A percentile compares a stretch with the other conserved stretches of the same genome.
phyloP scores from a whole-genome alignment of 2,888 invertebrate species.

The Ichneumon xanthorius region DNA sequence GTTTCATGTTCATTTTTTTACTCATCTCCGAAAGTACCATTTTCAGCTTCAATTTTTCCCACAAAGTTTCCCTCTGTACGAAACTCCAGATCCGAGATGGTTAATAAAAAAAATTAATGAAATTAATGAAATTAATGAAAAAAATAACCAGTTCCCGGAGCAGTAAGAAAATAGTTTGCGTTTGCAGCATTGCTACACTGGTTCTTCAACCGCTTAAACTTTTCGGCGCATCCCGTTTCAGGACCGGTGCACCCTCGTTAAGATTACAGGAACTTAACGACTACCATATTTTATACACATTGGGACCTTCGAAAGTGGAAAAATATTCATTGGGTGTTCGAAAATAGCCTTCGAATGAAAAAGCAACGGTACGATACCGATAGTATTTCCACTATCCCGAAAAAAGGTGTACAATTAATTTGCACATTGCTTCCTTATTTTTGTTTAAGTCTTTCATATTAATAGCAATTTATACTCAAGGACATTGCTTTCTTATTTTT shows the following conservation, averaged over 20 bases:
- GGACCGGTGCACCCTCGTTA: not conserved
- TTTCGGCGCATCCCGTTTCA: not conserved
- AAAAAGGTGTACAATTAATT: not conserved
- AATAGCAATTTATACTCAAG: no score
- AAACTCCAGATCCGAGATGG: not conserved
- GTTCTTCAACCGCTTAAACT: not conserved
- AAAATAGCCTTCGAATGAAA: not conserved
- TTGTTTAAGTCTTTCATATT: no score
- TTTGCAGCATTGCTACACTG: slow-evolving; percentile 4
- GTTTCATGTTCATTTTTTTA: no score
- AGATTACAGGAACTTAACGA: not conserved
- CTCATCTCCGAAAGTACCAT: not conserved
- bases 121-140: not conserved
- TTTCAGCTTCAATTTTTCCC: not conserved
- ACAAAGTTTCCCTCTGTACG: not conserved
- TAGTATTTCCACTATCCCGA: not conserved
- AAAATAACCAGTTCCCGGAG: slow-evolving; percentile 26
- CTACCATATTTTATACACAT: not conserved
- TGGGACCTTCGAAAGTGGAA: not conserved
- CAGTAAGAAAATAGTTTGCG: slow-evolving; percentile 26
- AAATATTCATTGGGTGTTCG: not conserved
- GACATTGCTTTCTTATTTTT: not conserved
- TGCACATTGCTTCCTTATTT: not conserved
- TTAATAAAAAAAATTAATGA: not conserved
- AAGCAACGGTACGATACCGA: not conserved